These are phyloP conservation scores for Chamaetylas fuelleborni DNA, from an alignment of 2,113 vertebrate species.

Conservation along the genomic window DNA sequence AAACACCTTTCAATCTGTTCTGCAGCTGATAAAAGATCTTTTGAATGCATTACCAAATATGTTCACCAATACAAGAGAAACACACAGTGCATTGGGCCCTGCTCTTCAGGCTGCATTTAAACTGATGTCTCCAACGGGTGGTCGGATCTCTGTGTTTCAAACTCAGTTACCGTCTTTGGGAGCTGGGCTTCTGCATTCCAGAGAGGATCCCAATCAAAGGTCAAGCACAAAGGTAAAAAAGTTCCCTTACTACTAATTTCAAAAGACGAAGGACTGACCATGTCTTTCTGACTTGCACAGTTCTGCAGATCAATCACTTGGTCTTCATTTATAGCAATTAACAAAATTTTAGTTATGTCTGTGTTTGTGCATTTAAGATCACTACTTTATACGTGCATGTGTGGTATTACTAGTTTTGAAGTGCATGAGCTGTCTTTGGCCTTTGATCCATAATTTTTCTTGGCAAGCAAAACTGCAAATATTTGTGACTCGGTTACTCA, in stretches of 20 bases:
- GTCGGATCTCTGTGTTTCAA: slow-evolving; percentile 93
- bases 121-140: slow-evolving; percentile 94
- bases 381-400: not conserved
- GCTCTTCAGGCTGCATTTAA: slow-evolving; percentile 94
- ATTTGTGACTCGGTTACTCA: not conserved
- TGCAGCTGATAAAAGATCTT: slow-evolving; percentile 91
- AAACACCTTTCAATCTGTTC: slow-evolving; percentile 44
- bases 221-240: slow-evolving; percentile 88
- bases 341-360: not conserved
- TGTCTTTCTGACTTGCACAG: not conserved
- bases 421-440: not conserved
- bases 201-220: slow-evolving; percentile 96
- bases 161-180: slow-evolving; percentile 92
- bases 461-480: not conserved
- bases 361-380: not conserved
- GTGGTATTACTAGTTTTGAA: not conserved
- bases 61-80: slow-evolving; percentile 91
- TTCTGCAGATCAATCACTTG: not conserved
- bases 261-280: not conserved
- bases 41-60: slow-evolving; percentile 86
- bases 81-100: slow-evolving; percentile 91
- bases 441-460: not conserved
- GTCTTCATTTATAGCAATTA: not conserved
- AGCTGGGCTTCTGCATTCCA: slow-evolving; percentile 85
- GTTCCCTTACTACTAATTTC: not conserved